These are phyloP conservation scores for Entomobrya multifasciata DNA, from an alignment of 2,888 invertebrate genomes.

Conservation along the genomic window DNA sequence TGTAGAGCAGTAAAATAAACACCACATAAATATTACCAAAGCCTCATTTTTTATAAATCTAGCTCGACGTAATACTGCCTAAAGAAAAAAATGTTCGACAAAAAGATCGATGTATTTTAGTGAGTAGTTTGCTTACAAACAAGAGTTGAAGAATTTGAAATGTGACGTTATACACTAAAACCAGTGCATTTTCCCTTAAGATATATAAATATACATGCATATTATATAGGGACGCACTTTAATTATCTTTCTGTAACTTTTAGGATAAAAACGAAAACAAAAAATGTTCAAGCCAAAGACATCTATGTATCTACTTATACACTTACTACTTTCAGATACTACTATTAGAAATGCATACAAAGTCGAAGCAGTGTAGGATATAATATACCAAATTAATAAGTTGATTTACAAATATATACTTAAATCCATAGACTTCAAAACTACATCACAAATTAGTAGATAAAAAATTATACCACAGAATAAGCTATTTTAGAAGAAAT, in stretches of 20 bases:
- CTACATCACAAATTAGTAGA: slow-evolving; percentile 40
- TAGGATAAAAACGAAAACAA: slow-evolving; percentile 46
- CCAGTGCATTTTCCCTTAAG: slow-evolving; percentile 15
- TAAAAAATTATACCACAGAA: slow-evolving; percentile 25
- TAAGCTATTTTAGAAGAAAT: slow-evolving; percentile 62
- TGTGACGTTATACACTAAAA: slow-evolving; percentile 27
- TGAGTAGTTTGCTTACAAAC: slow-evolving; percentile 11
- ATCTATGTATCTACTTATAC: slow-evolving; percentile 56
- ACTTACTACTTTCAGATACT: slow-evolving; percentile 40
- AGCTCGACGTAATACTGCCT: background rate
- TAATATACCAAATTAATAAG: background rate
- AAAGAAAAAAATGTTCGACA: too few relatives aligned
- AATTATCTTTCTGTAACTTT: slow-evolving; percentile 34
- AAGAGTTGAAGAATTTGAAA: slow-evolving; percentile 10
- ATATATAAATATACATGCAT: background rate
- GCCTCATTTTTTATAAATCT: too few relatives aligned
- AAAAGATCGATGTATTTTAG: slow-evolving; percentile 23
- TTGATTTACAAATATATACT: slow-evolving; percentile 23
- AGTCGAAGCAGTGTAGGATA: background rate
- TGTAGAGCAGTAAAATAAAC: too few relatives aligned
- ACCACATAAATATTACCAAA: too few relatives aligned
- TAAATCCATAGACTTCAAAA: too few relatives aligned
- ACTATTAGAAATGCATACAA: background rate
- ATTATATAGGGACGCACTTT: too few relatives aligned
- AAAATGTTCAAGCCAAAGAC: slow-evolving; percentile 72